Conservation (phyloP, 1,140 invertebrate genomes). For the Oreohelix idahoensis region DNA sequence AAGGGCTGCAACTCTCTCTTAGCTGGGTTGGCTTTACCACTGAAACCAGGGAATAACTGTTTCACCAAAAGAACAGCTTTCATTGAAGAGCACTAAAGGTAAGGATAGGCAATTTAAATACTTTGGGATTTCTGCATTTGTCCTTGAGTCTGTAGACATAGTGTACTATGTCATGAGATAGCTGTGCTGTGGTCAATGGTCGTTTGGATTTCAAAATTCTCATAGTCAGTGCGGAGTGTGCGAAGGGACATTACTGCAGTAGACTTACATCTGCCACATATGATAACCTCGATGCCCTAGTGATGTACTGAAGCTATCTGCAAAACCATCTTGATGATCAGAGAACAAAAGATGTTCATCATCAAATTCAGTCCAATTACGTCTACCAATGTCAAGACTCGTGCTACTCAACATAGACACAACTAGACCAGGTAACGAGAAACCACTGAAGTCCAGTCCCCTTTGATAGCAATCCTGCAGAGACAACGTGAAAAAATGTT, state of each 20-base stretch:
- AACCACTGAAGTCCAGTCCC: slow-evolving; percentile 44
- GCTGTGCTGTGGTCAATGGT: no score
- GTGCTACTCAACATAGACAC: slow-evolving; percentile 31
- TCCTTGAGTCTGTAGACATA: background rate
- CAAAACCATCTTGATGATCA: slow-evolving; percentile 10
- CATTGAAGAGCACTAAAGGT: no score
- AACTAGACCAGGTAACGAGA: slow-evolving; percentile 42
- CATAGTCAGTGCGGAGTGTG: no score
- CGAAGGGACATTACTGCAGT: no score
- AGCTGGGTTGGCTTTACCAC: no score
- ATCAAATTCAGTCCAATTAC: slow-evolving; percentile 37
- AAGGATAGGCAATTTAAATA: no score
- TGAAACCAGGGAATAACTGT: background rate
- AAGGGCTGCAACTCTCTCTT: background rate
- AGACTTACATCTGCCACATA: no score
- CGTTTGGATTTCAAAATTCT: background rate
- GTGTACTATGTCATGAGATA: background rate
- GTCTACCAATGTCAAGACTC: slow-evolving; percentile 39
- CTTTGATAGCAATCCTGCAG: no score
- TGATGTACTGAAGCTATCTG: background rate
- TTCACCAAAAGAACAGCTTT: no score
- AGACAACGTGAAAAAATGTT: no score
- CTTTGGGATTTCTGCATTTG: no score
- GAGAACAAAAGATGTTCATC: slow-evolving; percentile 54
- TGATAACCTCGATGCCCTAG: no score